Base-by-base conservation (phyloP, 2,888 invertebrate species). In the Cybosia mesomella region DNA sequence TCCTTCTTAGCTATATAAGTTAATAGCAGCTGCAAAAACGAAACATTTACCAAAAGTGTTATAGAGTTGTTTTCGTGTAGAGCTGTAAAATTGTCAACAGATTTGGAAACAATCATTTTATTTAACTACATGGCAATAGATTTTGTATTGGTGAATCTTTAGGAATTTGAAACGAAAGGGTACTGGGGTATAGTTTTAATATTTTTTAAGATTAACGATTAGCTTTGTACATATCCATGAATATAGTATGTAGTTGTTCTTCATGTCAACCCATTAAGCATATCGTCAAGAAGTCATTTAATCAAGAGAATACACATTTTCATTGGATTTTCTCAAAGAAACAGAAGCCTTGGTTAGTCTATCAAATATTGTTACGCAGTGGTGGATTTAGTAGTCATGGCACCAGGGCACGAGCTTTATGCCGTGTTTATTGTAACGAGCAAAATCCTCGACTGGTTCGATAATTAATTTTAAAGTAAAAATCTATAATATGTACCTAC, bases 281-380 rank as follows among this genome's bases (percentile, higher is more conserved):
- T 60, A 10, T 32, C 49, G 49, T 32, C 32, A n/a, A n/a, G 2
- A 18, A 65, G 65, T 69, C 77, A 77, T 72, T 70, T n/a, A 65
- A 59, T 71, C 58, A 32, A 72, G 28, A 66, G 61, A 69, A 69
- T 58, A 58, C 57, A 69, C 15, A 53, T 34, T 67, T n/a, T 77
- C 75, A 79, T 75, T 68, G 43, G 54, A 68, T 64, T 59, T 66
- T 60, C 68, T 78, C 73, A 75, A 62, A 83, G 87, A 90, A 89
- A 83, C 89, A 87, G 87, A 89, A 89, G 88, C 87, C 87, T 87
- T 74, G 67, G 64, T 60, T 71, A 60, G 55, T 54, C 59, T 70
- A 68, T 66, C 39, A 21, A n/a, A 18, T 61, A 55, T 62, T 34
- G 53, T 39, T 28, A 66, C 67, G 49, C 49, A 49, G 49, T 49